Base-by-base conservation (phyloP, 1,140 invertebrate species). In the Atopsyche davidsoni region DNA sequence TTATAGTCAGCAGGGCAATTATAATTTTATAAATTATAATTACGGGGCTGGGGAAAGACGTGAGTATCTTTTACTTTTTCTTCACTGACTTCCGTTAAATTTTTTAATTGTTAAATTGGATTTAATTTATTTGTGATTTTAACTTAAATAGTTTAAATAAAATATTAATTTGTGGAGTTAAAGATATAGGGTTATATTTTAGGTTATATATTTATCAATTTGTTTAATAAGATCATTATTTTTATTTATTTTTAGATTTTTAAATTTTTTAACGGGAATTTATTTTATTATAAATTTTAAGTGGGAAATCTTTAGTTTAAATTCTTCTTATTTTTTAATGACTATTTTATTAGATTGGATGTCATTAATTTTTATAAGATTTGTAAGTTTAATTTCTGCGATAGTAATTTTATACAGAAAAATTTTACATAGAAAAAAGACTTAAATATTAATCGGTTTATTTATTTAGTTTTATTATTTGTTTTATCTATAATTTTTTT, bases 321-420 rank as follows among this genome's bases (percentile, higher is more conserved):
- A n/a, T n/a, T n/a, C n/a, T n/a, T n/a, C n/a, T n/a, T n/a, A n/a
- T n/a, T n/a, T n/a, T n/a, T n/a, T n/a, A n/a, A n/a, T n/a, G n/a
- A n/a, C n/a, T n/a, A n/a, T n/a, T n/a, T n/a, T n/a, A 68, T 68
- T 80, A 55, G 77, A 79, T 75, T 78, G 68, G 72, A 75, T 78
- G 66, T 70, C 65, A 53, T 67, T 75, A 59, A 61, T 77, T 61
- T 78, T 79, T 78, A 75, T 77, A 60, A 65, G 62, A 41, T 67
- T 75, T 66, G 75, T 81, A 52, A 65, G 70, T 61, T 68, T 80
- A 63, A 81, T 82, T 80, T 78, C 78, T 62, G 74, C 70, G 47
- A 75, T 77, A 62, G 73, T 81, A 53, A 65, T 81, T 66, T 67
- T 66, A 63, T 82, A 81, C 70, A 79, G 73, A 62, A 66, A 66